Percentiles rank a stretch among this genome's conserved stretches.
Evolutionary conservation across 2,888 invertebrate species (phyloP).

Genomic region (Cephus spinipes): DNA sequence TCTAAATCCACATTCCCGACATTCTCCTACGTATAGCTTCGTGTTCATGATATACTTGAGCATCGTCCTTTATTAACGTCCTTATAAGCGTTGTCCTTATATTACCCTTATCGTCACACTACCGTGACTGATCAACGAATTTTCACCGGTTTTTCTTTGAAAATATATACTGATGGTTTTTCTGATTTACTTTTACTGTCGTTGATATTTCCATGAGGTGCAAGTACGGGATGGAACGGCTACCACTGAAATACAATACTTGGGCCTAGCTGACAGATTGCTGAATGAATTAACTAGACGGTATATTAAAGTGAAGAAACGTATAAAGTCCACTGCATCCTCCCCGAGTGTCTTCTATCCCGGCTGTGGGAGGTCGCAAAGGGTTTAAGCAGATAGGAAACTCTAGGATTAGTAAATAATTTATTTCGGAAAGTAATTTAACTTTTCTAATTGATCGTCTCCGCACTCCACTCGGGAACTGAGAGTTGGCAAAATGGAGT

Average conservation of each 20-base stretch:
- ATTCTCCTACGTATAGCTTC: too few relatives aligned
- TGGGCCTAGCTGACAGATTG: not conserved
- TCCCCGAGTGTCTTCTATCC: not conserved
- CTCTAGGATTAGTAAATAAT: constrained; percentile 51
- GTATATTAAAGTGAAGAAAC: not conserved
- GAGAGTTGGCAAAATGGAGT: constrained; percentile 21
- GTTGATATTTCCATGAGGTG: too few relatives aligned
- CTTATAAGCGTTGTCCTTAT: not conserved
- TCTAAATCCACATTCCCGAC: too few relatives aligned
- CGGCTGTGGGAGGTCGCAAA: not conserved
- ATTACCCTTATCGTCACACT: not conserved
- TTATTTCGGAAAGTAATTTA: constrained; percentile 57
- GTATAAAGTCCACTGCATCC: not conserved
- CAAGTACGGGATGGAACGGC: too few relatives aligned
- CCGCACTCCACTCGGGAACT: constrained; percentile 13
- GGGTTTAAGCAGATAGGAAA: constrained; percentile 9
- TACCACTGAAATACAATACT: not conserved
- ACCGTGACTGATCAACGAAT: not conserved
- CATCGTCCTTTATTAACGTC: too few relatives aligned
- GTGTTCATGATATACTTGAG: too few relatives aligned
- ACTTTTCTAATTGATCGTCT: constrained; percentile 58
- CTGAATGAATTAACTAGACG: not conserved
- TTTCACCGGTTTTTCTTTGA: not conserved
- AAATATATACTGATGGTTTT: too few relatives aligned
- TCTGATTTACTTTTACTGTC: too few relatives aligned